Percentiles rank a stretch among this genome's conserved stretches.
Evolutionary conservation across 1,140 invertebrate genomes (phyloP).

Genomic region (Drosophila sechellia): DNA sequence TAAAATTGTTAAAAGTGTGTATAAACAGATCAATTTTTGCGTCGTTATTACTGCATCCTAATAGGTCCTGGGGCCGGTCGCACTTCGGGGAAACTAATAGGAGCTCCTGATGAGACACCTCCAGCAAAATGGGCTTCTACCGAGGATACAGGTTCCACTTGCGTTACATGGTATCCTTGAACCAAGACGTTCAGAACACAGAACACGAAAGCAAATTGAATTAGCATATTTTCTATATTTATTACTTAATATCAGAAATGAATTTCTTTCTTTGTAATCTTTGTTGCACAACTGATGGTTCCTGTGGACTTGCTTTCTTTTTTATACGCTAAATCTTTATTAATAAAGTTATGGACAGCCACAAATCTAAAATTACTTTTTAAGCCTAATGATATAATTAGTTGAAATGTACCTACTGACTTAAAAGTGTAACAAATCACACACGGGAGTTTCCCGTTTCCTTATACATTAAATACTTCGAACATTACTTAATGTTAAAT

Average conservation of each 20-base stretch:
- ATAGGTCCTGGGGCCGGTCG: background rate
- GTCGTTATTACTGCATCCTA: background rate
- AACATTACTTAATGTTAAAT: background rate
- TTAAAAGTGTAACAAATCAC: background rate
- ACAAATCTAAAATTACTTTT: background rate
- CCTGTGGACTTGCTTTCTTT: background rate
- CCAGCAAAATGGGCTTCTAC: background rate
- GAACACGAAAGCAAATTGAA: background rate
- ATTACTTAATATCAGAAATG: no score
- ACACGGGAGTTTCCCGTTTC: slow-evolving; percentile 10
- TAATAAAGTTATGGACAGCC: no score
- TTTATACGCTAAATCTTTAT: slow-evolving; percentile 5
- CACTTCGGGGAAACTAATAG: slow-evolving; percentile 16
- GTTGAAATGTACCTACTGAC: background rate
- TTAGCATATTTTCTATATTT: background rate
- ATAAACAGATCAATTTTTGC: no score
- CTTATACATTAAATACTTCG: background rate
- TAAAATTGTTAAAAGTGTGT: background rate
- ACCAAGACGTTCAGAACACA: slow-evolving; percentile 2
- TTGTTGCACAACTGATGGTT: background rate
- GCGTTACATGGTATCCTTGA: slow-evolving; percentile 2
- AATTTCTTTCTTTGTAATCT: background rate
- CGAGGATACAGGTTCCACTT: background rate
- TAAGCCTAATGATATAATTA: background rate
- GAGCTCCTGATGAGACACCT: background rate